phyloP scores from a whole-genome alignment of 2,797 vertebrate species.

The Fratercula arctica region DNA sequence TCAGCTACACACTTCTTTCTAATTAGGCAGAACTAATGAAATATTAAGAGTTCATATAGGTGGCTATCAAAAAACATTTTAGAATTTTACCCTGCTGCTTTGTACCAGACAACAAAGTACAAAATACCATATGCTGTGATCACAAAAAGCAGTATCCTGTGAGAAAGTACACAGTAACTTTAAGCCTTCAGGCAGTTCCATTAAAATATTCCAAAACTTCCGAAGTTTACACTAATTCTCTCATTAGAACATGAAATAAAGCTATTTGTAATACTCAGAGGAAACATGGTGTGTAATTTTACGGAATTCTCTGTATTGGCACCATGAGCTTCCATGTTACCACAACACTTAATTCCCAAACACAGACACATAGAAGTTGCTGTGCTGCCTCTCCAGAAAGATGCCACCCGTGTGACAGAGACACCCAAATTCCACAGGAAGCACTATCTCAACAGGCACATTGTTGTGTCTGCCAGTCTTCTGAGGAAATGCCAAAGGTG shows the following conservation, averaged over 20 bases:
- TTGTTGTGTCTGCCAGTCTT: neutral
- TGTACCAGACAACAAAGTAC: neutral
- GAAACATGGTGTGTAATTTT: rapidly evolving
- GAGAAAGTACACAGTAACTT: neutral
- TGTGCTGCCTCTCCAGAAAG: neutral
- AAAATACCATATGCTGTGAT: neutral
- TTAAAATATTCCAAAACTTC: neutral
- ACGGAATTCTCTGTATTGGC: neutral
- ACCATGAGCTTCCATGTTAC: neutral
- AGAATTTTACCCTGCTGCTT: neutral
- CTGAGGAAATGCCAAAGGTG: neutral
- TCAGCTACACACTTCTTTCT: neutral
- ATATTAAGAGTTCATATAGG: neutral
- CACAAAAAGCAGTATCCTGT: neutral
- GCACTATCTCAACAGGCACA: neutral
- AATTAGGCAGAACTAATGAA: neutral
- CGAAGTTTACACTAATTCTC: neutral
- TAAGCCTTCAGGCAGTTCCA: neutral
- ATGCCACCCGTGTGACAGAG: neutral
- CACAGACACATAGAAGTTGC: neutral
- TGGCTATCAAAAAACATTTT: neutral
- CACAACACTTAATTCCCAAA: neutral
- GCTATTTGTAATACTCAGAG: neutral
- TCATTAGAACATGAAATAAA: neutral
- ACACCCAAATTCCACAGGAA: neutral